Percentiles rank a stretch among this genome's conserved stretches.
Evolutionary conservation across 2,113 vertebrate genomes (phyloP).

Genomic region (Nerophis ophidion): DNA sequence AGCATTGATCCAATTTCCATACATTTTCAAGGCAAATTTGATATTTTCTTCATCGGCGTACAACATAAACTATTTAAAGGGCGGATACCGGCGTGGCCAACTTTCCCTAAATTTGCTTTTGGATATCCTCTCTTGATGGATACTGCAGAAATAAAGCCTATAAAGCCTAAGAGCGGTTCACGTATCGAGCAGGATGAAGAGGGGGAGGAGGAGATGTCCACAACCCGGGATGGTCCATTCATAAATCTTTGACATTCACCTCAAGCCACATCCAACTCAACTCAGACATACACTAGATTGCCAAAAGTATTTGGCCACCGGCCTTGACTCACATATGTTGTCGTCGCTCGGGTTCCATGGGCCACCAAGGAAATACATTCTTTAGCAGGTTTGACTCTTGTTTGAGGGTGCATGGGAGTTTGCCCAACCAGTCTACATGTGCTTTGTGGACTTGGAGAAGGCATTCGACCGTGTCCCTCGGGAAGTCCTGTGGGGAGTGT

Average conservation of each 20-base stretch:
- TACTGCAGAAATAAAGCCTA: conserved; percentile 39
- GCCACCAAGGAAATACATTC: no score
- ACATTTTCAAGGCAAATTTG: conserved; percentile 77
- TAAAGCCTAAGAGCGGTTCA: conserved; percentile 41
- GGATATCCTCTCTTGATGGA: conserved; percentile 69
- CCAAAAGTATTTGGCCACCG: no score
- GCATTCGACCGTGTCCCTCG: no score
- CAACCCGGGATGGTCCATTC: conserved; percentile 30
- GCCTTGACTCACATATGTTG: no score
- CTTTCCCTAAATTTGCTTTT: conserved; percentile 71
- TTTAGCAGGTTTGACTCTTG: no score
- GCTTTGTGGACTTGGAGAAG: no score
- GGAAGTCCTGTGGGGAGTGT: no score
- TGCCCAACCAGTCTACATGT: no score
- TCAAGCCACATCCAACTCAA: conserved; percentile 28
- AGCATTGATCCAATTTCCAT: conserved; percentile 78
- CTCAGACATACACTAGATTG: no score
- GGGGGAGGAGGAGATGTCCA: conserved; percentile 7
- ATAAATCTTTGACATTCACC: conserved; percentile 40
- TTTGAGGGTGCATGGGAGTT: no score
- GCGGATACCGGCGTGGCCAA: conserved; percentile 67
- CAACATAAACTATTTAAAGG: conserved; percentile 75
- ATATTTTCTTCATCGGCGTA: conserved; percentile 77
- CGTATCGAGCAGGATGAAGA: conserved; percentile 33
- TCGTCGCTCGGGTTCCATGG: no score